Conservation (phyloP, 2,113 vertebrate genomes). For the Balaenoptera acutorostrata region DNA sequence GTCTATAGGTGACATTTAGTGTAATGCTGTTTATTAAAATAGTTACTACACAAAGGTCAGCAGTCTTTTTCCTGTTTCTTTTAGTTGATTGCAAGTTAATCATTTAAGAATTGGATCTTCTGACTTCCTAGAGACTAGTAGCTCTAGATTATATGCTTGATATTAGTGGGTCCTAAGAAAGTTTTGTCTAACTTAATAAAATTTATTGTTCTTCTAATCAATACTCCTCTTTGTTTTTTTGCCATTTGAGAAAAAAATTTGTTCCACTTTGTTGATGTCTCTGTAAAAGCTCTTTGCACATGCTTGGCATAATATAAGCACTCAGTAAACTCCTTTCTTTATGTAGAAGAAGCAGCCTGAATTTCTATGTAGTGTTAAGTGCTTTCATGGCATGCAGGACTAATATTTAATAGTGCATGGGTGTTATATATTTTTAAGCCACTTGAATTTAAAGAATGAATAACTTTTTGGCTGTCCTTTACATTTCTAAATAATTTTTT, state of each 20-base stretch:
- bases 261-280: slow-evolving; percentile 9
- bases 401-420: slow-evolving; percentile 51
- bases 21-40: neutral
- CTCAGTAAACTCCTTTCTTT: slow-evolving; percentile 3
- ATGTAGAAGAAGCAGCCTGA: slow-evolving; percentile 24
- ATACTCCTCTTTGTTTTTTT: slow-evolving; percentile 2
- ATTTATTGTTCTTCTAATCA: slow-evolving; percentile 28
- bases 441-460: slow-evolving; percentile 16
- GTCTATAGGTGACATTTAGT: neutral
- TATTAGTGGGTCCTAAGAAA: neutral
- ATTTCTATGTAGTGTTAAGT: neutral
- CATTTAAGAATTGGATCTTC: neutral
- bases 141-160: neutral
- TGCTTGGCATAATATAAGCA: slow-evolving; percentile 24
- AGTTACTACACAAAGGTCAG: neutral
- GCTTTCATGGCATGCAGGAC: slow-evolving; percentile 46
- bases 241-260: neutral
- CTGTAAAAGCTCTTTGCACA: slow-evolving; percentile 32
- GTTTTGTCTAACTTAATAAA: neutral
- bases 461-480: slow-evolving; percentile 30
- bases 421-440: slow-evolving; percentile 24
- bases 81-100: slow-evolving; percentile 5
- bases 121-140: neutral
- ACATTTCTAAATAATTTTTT: slow-evolving; percentile 24
- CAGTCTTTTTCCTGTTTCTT: neutral